These are phyloP conservation scores for Pelusios castaneus DNA, from an alignment of 2,113 vertebrate species.

Conservation along the genomic window DNA sequence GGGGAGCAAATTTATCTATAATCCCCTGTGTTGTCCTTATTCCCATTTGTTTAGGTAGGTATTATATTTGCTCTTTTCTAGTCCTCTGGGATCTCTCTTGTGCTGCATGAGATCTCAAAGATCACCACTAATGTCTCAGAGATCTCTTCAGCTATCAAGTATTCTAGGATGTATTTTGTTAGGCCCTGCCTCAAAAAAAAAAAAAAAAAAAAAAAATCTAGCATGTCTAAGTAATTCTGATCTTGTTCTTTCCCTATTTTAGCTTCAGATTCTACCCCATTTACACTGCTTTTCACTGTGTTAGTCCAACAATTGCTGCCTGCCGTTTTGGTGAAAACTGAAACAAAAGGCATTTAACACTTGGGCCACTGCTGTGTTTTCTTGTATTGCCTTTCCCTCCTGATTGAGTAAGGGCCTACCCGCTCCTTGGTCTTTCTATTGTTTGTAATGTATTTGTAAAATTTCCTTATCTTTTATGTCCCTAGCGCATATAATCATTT, in stretches of 20 bases:
- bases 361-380: neutral
- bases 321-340: neutral
- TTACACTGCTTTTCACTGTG: neutral
- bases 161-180: neutral
- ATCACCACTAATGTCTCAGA: neutral
- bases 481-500: neutral
- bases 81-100: neutral
- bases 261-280: neutral
- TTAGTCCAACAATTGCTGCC: neutral
- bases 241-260: neutral
- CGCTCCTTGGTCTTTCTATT: neutral
- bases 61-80: neutral
- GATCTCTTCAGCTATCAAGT: neutral
- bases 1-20: neutral
- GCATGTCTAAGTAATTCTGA: neutral
- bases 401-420: neutral
- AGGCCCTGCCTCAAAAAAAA: neutral
- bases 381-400: neutral
- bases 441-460: neutral
- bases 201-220: neutral
- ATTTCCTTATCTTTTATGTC: neutral
- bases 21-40: neutral
- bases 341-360: neutral
- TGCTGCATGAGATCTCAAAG: neutral
- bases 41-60: neutral